phyloP scores from a whole-genome alignment of 2,888 invertebrate genomes.

The Sturmia bella region DNA sequence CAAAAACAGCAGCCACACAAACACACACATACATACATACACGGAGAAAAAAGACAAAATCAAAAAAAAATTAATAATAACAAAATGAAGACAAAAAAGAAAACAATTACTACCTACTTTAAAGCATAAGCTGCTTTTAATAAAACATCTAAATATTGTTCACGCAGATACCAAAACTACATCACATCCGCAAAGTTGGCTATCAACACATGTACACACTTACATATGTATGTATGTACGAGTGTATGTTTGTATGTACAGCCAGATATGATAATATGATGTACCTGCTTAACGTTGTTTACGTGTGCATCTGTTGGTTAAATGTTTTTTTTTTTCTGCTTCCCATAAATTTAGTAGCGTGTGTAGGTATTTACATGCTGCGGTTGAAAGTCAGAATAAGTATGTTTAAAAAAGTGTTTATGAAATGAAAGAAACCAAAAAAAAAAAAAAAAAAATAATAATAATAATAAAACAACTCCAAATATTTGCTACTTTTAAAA shows the following conservation, averaged over 20 bases:
- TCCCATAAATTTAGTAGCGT: slow-evolving; percentile 32
- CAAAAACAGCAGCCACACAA: background rate
- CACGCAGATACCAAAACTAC: slow-evolving; percentile 9
- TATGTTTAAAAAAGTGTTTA: too few species aligned
- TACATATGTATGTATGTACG: background rate
- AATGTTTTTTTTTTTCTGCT: background rate
- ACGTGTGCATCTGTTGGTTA: background rate
- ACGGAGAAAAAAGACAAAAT: background rate
- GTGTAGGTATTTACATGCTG: background rate
- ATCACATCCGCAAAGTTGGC: background rate
- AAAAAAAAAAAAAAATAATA: background rate
- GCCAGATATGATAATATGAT: slow-evolving; percentile 14
- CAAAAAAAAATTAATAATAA: slow-evolving; percentile 36
- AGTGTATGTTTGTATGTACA: background rate
- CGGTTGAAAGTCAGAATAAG: background rate
- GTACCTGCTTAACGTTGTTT: slow-evolving; percentile 3
- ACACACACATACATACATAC: background rate
- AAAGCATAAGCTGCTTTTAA: slow-evolving; percentile 59
- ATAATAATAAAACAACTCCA: slow-evolving; percentile 4
- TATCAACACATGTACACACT: background rate
- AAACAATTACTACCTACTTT: slow-evolving; percentile 65
- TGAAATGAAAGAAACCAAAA: background rate
- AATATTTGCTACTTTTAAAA: slow-evolving; percentile 39
- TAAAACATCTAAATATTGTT: slow-evolving; percentile 47
- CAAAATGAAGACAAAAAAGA: slow-evolving; percentile 46